Evolutionary conservation across 2,113 vertebrate species (phyloP), one percentile per base, ranked within the genome.

Genomic region (Euleptes europaea): DNA sequence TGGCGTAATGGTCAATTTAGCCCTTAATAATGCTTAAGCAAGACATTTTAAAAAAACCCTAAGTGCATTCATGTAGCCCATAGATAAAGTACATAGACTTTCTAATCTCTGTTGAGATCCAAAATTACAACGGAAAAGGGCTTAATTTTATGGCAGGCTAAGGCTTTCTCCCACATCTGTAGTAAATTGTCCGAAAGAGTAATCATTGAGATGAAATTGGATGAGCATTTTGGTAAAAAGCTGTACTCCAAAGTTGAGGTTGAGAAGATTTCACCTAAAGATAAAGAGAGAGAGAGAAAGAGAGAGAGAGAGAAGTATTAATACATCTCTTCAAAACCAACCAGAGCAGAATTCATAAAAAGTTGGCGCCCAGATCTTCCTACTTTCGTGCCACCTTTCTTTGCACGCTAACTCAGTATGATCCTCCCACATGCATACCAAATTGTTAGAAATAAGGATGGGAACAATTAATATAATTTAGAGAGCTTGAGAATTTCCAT

Each of bases 101-200:
- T 86, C 57, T 84, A 84, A 81, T 90, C 92, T 90, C 84, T 86
- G 67, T 85, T 11, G 75, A 83, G 77, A 65, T 84, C 84, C 91
- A 86, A 93, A 92, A 89, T 90, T 90, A 90, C 90, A 85, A 83
- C 81, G 89, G 89, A 90, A 88, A 33, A 86, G 91, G 44, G 60
- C 83, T 90, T 89, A 88, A 88, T 93, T 94, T 92, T 90, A 91
- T 91, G 84, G 85, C 89, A 91, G 73, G 82, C 78, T 93, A 91
- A 91, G 85, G 76, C 88, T 93, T 90, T 66, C 81, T 90, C 90
- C 88, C 72, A 91, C 90, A 94, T 93, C 91, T 94, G 90, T 86
- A 92, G 81, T 78, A 87, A 92, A 92, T 88, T 90, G 83, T 89
- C 38, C 35, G 12, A 78, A 78, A 78, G 86, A 90, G 90, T 66